Conservation (phyloP, 2,888 invertebrate species). For the Cetonia aurata region DNA sequence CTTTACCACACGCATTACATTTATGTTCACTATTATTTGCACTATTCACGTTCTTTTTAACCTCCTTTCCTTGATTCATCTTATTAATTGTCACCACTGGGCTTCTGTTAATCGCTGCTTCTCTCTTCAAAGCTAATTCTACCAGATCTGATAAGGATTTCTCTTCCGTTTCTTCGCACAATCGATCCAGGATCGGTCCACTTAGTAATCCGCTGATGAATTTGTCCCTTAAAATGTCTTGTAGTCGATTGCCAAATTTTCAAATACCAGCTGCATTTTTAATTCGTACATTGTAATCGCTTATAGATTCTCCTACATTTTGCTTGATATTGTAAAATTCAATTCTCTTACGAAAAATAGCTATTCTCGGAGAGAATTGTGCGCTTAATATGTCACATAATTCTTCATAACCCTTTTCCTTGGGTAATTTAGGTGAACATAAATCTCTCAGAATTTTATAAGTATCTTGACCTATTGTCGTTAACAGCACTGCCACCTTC, state of each 20-base stretch:
- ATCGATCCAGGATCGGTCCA: constrained; percentile 47
- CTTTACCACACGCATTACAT: constrained; percentile 8
- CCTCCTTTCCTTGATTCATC: not conserved
- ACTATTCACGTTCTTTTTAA: not conserved
- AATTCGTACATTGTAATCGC: constrained; percentile 30
- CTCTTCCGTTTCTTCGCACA: constrained; percentile 48
- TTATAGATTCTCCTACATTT: constrained; percentile 45
- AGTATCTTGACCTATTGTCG: constrained; percentile 47
- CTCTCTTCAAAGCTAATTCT: constrained; percentile 42
- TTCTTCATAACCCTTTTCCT: constrained; percentile 50
- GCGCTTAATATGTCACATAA: constrained; percentile 5
- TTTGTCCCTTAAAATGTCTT: constrained; percentile 28
- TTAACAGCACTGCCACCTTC: constrained; percentile 42
- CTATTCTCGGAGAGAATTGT: too few species aligned
- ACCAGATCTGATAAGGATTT: constrained; percentile 14
- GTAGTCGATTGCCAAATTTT: constrained; percentile 48
- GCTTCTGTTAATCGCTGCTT: constrained; percentile 26
- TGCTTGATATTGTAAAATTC: constrained; percentile 51
- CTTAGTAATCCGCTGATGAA: constrained; percentile 25
- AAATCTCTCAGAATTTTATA: constrained; percentile 51
- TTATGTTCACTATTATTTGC: not conserved
- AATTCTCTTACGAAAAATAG: constrained; percentile 46
- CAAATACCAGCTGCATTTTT: not conserved
- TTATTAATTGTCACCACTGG: not conserved
- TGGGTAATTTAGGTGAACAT: constrained; percentile 51